Conservation (phyloP, 1,140 invertebrate species). For the Drosophila nasuta region DNA sequence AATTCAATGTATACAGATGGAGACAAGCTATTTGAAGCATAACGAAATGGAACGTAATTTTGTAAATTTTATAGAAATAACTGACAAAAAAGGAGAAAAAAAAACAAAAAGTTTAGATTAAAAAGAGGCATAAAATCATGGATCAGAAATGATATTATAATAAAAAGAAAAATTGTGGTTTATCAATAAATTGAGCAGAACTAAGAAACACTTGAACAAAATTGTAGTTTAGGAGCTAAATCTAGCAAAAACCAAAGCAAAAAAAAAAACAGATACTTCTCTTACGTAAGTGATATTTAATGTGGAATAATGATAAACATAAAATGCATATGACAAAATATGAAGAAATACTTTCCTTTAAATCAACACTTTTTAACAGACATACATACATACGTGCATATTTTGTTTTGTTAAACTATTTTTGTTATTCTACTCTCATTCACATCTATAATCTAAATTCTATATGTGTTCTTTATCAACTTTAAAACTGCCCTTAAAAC, state of each 20-base stretch:
- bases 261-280: conserved; percentile 67
- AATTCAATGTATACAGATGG: conserved; percentile 51
- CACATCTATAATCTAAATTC: conserved; percentile 19
- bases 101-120: conserved; percentile 67
- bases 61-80: conserved; percentile 84
- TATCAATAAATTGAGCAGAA: conserved; percentile 52
- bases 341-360: background rate
- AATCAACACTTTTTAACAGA: conserved; percentile 11
- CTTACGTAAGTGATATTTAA: conserved; percentile 82
- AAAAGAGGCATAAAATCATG: conserved; percentile 26
- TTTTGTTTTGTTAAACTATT: conserved; percentile 58
- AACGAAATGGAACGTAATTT: conserved; percentile 76
- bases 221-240: conserved; percentile 74
- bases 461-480: conserved; percentile 48
- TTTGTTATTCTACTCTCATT: conserved; percentile 57
- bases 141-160: conserved; percentile 19
- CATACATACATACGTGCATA: conserved; percentile 41
- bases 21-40: conserved; percentile 25
- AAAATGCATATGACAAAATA: conserved; percentile 30
- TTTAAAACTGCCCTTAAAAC: conserved; percentile 59
- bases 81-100: conserved; percentile 52
- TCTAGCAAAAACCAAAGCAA: conserved; percentile 55
- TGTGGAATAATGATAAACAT: conserved; percentile 56
- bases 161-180: conserved; percentile 47
- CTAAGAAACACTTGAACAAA: conserved; percentile 59